phyloP scores from a whole-genome alignment of 2,888 invertebrate genomes.

The Euphydryas editha region DNA sequence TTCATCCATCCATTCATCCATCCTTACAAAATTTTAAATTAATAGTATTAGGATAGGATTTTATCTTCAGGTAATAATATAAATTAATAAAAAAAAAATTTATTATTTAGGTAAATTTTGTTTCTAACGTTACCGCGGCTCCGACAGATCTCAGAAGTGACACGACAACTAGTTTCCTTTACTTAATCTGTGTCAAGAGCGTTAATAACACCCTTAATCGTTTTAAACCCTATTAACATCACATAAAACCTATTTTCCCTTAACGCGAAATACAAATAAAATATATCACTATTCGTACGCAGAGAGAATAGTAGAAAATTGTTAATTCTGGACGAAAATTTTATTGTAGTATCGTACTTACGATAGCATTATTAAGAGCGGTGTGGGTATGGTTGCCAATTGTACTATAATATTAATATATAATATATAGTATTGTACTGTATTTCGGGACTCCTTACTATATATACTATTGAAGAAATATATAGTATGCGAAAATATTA shows the following conservation, averaged over 20 bases:
- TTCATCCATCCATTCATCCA: too few species aligned
- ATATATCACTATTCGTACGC: conserved; percentile 49
- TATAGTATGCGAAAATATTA: too few species aligned
- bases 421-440: too few species aligned
- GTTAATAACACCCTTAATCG: conserved; percentile 34
- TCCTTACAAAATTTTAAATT: too few species aligned
- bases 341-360: conserved; percentile 18
- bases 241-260: conserved; percentile 48
- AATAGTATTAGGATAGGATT: too few species aligned
- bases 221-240: conserved; percentile 29
- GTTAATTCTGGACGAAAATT: conserved; percentile 19
- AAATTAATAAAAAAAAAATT: too few species aligned
- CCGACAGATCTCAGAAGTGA: conserved; percentile 59
- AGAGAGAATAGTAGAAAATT: conserved; percentile 35
- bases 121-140: conserved; percentile 32
- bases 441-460: too few species aligned
- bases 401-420: too few species aligned
- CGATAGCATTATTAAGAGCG: conserved; percentile 36
- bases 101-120: conserved; percentile 2
- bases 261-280: conserved; percentile 29
- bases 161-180: conserved; percentile 63
- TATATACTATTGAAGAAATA: too few species aligned
- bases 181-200: conserved; percentile 73
- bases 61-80: too few species aligned
- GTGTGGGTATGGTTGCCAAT: too few species aligned